Conservation (phyloP, 2,888 invertebrate genomes). For the Diarsia dahlii region DNA sequence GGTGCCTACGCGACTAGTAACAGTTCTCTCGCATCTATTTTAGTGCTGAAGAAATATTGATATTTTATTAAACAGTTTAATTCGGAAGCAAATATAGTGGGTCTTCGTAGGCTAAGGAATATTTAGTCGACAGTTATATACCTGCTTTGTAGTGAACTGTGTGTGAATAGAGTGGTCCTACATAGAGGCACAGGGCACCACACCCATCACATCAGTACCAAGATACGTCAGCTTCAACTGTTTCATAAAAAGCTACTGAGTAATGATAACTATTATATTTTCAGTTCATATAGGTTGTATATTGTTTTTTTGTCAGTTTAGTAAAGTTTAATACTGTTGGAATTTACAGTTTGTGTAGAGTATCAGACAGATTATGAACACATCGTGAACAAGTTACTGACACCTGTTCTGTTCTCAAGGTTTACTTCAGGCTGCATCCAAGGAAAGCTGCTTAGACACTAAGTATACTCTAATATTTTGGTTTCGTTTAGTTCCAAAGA, state of each 20-base stretch:
- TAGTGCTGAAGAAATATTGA: neutral
- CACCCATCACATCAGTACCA: neutral
- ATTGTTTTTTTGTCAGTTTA: neutral
- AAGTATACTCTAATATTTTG: neutral
- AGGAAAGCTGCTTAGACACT: neutral
- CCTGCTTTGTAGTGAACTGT: neutral
- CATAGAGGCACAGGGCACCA: neutral
- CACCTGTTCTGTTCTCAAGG: slow-evolving; percentile 13
- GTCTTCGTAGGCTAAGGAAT: neutral
- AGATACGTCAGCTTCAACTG: neutral
- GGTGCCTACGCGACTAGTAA: slow-evolving; percentile 6
- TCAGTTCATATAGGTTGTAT: neutral
- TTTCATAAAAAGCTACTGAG: neutral
- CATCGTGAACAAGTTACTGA: slow-evolving; percentile 6
- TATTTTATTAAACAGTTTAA: slow-evolving; percentile 1
- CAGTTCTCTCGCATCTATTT: neutral
- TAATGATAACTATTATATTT: no score
- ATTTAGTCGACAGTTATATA: neutral
- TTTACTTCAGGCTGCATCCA: neutral
- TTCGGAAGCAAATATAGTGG: no score
- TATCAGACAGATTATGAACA: slow-evolving; percentile 16
- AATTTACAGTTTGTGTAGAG: neutral
- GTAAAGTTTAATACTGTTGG: neutral
- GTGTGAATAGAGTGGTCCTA: no score
- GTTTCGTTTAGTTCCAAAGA: neutral